Conservation (phyloP, 2,797 vertebrate genomes). For the Gymnodraco acuticeps region DNA sequence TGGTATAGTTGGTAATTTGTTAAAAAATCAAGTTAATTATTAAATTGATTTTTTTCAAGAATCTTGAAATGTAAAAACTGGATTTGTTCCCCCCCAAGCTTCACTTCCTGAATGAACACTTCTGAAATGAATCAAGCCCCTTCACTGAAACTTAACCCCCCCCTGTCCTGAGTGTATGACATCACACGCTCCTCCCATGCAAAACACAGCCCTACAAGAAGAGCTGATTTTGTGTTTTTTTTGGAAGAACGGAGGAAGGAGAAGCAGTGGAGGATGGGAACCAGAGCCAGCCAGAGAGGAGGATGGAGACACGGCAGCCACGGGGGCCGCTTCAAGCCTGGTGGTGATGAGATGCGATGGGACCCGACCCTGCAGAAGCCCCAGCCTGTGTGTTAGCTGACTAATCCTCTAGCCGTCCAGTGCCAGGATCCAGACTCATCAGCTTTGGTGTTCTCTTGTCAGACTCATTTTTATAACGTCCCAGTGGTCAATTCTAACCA, state of each 20-base stretch:
- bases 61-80: too few species aligned
- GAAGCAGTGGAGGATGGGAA: conserved; percentile 58
- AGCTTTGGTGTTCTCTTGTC: conserved; percentile 86
- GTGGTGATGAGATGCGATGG: conserved; percentile 80
- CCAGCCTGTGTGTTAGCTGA: conserved; percentile 80
- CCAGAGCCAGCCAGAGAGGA: conserved; percentile 50
- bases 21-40: too few species aligned
- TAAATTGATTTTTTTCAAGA: too few species aligned
- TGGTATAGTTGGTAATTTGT: too few species aligned
- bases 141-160: conserved; percentile 23
- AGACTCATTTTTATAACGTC: conserved; percentile 85
- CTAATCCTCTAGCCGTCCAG: conserved; percentile 81
- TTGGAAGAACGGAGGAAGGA: conserved; percentile 28
- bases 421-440: conserved; percentile 87
- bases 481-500: conserved; percentile 83
- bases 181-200: conserved; percentile 45
- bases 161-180: conserved; percentile 13
- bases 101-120: neutral
- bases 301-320: conserved; percentile 68
- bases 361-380: conserved; percentile 76
- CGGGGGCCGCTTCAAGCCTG: conserved; percentile 69
- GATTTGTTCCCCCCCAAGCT: too few species aligned
- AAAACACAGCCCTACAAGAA: conserved; percentile 33
- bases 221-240: conserved; percentile 48
- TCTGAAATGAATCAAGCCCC: conserved; percentile 2